Evolutionary conservation across 2,888 invertebrate genomes (phyloP).

Genomic region (Diplazon laetatorius): DNA sequence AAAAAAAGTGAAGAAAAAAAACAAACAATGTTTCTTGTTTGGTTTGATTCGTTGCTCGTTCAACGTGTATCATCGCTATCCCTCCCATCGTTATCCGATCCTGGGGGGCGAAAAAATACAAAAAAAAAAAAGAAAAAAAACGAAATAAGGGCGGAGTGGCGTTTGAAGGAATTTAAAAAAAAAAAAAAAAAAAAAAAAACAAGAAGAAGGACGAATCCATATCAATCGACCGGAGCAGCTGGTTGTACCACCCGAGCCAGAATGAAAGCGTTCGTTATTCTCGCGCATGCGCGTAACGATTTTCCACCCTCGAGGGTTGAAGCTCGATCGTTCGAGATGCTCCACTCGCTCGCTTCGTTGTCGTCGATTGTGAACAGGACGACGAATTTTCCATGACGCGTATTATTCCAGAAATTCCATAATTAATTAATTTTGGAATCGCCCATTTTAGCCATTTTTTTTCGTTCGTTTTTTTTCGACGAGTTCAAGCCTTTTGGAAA

Average conservation of each 20-base stretch:
- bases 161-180: slow-evolving; percentile 25
- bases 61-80: too few species aligned
- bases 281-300: slow-evolving; percentile 75
- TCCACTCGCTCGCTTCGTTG: slow-evolving; percentile 39
- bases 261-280: slow-evolving; percentile 80
- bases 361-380: slow-evolving; percentile 3
- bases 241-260: slow-evolving; percentile 56
- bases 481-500: too few species aligned
- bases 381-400: background rate
- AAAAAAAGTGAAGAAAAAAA: too few species aligned
- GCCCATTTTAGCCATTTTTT: too few species aligned
- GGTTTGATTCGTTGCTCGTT: too few species aligned
- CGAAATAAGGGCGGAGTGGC: too few species aligned
- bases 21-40: too few species aligned
- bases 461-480: too few species aligned
- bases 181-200: slow-evolving; percentile 38
- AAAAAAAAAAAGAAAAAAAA: too few species aligned
- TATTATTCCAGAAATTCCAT: background rate
- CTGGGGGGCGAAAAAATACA: too few species aligned
- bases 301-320: slow-evolving; percentile 50
- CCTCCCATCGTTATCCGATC: too few species aligned
- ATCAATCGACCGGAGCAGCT: slow-evolving; percentile 44
- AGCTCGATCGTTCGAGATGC: slow-evolving; percentile 46
- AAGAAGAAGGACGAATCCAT: slow-evolving; percentile 36
- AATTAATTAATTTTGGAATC: too few species aligned